Percentiles rank a stretch among this genome's conserved stretches.
Evolutionary conservation across 2,888 invertebrate genomes (phyloP).

Genomic region (Hedychridium roseum): DNA sequence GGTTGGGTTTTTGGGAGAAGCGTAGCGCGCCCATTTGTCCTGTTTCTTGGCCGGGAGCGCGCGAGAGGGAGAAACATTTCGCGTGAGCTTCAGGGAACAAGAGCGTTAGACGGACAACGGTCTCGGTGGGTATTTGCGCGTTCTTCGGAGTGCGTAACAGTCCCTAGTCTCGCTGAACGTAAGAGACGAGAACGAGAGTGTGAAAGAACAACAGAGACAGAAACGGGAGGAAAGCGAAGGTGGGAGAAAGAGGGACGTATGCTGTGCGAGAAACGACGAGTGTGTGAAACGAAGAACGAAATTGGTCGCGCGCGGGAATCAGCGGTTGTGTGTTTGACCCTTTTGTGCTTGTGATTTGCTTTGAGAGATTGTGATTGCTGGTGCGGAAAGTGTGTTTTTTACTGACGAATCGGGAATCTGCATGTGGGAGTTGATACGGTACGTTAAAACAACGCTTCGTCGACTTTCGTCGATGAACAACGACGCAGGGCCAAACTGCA

Average conservation of each 20-base stretch:
- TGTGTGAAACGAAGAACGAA: conserved; percentile 57
- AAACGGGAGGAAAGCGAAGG: conserved; percentile 20
- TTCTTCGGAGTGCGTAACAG: conserved; percentile 22
- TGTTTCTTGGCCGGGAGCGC: conserved; percentile 20
- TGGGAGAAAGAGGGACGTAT: conserved; percentile 4
- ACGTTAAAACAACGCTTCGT: conserved; percentile 37
- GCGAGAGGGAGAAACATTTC: conserved; percentile 30
- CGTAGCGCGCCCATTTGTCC: conserved; percentile 31
- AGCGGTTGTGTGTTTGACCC: conserved; percentile 55
- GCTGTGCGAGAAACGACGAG: conserved; percentile 44
- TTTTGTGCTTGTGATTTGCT: conserved; percentile 50
- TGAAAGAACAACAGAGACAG: conserved; percentile 11
- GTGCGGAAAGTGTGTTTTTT: conserved; percentile 51
- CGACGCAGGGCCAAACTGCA: conserved; percentile 45
- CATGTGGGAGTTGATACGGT: conserved; percentile 46
- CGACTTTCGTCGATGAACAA: conserved; percentile 31
- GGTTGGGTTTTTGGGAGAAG: conserved; percentile 46
- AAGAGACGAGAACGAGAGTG: background rate
- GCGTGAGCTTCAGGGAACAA: conserved; percentile 44
- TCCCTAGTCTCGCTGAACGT: too few relatives aligned
- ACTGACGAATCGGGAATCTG: conserved; percentile 41
- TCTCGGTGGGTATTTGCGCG: conserved; percentile 55
- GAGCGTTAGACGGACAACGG: conserved; percentile 44
- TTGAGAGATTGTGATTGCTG: conserved; percentile 40
- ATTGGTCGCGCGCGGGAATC: conserved; percentile 61